Percentiles rank a stretch among this genome's conserved stretches.
Conservation (phyloP, 2,888 invertebrate species). For the Leucozona laternaria region DNA sequence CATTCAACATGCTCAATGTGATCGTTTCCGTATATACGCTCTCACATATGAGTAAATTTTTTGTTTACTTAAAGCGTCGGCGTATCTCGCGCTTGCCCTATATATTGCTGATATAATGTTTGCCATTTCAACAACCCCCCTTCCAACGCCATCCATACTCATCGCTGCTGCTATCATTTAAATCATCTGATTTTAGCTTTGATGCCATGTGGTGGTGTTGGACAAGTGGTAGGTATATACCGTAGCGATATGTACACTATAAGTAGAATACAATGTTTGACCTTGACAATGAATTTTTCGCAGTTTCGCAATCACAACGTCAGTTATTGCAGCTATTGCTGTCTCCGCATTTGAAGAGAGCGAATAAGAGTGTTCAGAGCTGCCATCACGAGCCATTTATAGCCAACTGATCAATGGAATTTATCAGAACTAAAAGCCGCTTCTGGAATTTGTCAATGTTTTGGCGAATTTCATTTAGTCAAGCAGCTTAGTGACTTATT, state of each 20-base stretch:
- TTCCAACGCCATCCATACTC: not conserved
- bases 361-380: not conserved
- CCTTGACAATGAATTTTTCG: slow-evolving; percentile 78
- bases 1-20: slow-evolving; percentile 37
- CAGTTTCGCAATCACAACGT: slow-evolving; percentile 69
- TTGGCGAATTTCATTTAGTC: not conserved
- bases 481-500: not conserved
- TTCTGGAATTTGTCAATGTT: not conserved
- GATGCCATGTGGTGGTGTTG: slow-evolving; percentile 19
- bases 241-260: not conserved
- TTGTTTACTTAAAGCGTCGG: slow-evolving; percentile 52
- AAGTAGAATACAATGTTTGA: slow-evolving; percentile 70
- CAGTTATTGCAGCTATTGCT: slow-evolving; percentile 2
- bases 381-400: not conserved
- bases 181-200: slow-evolving; percentile 50
- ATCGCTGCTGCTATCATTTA: slow-evolving; percentile 8
- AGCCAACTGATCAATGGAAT: not conserved
- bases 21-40: slow-evolving; percentile 58
- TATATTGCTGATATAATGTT: slow-evolving; percentile 21
- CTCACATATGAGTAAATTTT: slow-evolving; percentile 37
- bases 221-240: not conserved
- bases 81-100: slow-evolving; percentile 34
- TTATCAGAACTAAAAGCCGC: not conserved
- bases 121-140: slow-evolving; percentile 46
- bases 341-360: slow-evolving; percentile 1